Conservation (phyloP, 2,113 vertebrate species). For the Cynopterus brachyotis region DNA sequence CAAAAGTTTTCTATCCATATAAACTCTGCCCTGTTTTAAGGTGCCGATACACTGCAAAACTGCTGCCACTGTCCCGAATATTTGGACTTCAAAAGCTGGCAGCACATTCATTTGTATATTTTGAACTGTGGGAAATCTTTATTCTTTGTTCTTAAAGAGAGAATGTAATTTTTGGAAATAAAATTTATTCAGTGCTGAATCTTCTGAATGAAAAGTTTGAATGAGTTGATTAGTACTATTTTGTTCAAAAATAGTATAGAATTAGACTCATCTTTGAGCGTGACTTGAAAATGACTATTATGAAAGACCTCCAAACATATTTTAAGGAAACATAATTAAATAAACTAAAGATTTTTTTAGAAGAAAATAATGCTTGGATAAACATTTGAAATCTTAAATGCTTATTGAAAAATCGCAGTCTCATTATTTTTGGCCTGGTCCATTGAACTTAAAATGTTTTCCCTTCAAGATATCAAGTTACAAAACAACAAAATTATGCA, state of each 20-base stretch:
- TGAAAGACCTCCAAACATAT: neutral
- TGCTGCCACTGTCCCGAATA: neutral
- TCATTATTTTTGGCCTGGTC: slow-evolving; percentile 48
- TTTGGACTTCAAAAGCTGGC: neutral
- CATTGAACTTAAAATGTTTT: slow-evolving; percentile 24
- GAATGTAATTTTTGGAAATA: neutral
- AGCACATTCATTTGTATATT: neutral
- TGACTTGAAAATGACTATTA: slow-evolving; percentile 4
- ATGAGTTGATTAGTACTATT: neutral
- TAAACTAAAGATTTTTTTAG: slow-evolving; percentile 32
- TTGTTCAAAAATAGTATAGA: slow-evolving; percentile 39
- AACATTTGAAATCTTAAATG: neutral
- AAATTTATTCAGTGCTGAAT: slow-evolving; percentile 22
- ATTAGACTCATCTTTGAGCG: neutral
- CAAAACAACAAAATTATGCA: slow-evolving; percentile 47
- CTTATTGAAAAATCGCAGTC: neutral
- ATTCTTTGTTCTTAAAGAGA: neutral
- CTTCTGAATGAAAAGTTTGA: neutral
- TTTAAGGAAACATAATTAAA: slow-evolving; percentile 31
- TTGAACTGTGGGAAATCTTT: neutral
- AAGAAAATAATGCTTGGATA: slow-evolving; percentile 26
- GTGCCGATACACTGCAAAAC: neutral
- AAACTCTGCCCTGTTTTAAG: neutral
- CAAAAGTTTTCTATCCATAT: neutral
- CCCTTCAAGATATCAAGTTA: slow-evolving; percentile 34